Conservation (phyloP, 1,140 invertebrate genomes). For the Drosophila bifasciata region DNA sequence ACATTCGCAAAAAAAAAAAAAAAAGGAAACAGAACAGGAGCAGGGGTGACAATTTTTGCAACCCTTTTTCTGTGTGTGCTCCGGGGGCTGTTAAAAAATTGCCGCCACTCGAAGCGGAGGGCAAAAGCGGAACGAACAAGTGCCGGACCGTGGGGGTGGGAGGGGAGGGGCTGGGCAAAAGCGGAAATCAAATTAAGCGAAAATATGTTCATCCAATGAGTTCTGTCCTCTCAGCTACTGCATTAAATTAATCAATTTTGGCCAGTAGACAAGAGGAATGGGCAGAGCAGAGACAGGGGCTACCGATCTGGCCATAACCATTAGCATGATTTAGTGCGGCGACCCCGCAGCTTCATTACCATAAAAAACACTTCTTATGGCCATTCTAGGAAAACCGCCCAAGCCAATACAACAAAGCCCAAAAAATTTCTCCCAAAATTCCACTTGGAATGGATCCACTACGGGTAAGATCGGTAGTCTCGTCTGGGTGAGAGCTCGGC, state of each 20-base stretch:
- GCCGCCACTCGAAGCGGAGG: slow-evolving; percentile 69
- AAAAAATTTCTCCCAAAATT: slow-evolving; percentile 43
- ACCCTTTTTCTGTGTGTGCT: slow-evolving; percentile 61
- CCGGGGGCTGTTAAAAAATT: slow-evolving; percentile 71
- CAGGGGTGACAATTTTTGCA: slow-evolving; percentile 60
- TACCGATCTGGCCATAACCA: slow-evolving; percentile 47
- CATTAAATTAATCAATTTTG: slow-evolving; percentile 83
- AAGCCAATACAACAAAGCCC: neutral
- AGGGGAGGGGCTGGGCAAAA: slow-evolving; percentile 11
- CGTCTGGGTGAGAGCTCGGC: slow-evolving; percentile 40
- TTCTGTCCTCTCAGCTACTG: slow-evolving; percentile 29
- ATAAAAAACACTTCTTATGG: slow-evolving; percentile 73
- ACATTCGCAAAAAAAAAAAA: slow-evolving; percentile 52
- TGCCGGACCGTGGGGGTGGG: slow-evolving; percentile 30
- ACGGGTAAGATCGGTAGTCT: slow-evolving; percentile 22
- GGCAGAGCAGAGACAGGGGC: neutral
- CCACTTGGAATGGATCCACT: neutral
- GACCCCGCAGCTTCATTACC: slow-evolving; percentile 60
- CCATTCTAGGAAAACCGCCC: slow-evolving; percentile 58
- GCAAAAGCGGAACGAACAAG: slow-evolving; percentile 75
- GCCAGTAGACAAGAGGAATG: slow-evolving; percentile 28
- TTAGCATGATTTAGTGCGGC: slow-evolving; percentile 71
- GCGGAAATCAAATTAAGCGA: slow-evolving; percentile 81
- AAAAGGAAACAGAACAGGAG: slow-evolving; percentile 41
- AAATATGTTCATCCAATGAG: slow-evolving; percentile 60